Conservation (phyloP, 2,797 vertebrate species). For the Gymnothorax reevesii region DNA sequence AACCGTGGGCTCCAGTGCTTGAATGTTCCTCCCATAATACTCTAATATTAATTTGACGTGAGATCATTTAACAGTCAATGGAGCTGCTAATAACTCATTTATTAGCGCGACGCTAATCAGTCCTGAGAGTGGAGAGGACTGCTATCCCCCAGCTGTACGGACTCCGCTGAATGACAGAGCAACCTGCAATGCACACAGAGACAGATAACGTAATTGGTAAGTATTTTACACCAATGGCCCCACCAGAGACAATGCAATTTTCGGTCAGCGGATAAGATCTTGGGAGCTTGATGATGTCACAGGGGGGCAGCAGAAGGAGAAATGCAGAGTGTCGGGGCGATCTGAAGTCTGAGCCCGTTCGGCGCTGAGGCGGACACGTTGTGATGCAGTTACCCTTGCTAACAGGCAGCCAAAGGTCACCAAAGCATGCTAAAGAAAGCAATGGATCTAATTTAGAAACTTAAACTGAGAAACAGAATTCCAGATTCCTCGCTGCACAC, state of each 20-base stretch:
- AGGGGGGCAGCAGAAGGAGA: slow-evolving; percentile 16
- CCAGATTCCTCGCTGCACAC: not conserved
- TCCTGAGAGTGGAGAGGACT: slow-evolving; percentile 34
- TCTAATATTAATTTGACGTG: slow-evolving; percentile 49
- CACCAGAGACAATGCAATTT: slow-evolving; percentile 16
- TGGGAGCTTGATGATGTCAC: slow-evolving; percentile 17
- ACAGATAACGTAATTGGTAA: not conserved
- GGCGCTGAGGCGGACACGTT: not conserved
- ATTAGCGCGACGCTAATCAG: slow-evolving; percentile 52
- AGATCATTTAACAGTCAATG: slow-evolving; percentile 60
- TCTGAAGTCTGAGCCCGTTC: not conserved
- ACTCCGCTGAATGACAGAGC: not conserved
- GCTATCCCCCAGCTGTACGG: not conserved
- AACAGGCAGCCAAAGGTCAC: slow-evolving; percentile 16
- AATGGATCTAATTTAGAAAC: slow-evolving; percentile 6
- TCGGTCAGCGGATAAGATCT: slow-evolving; percentile 13
- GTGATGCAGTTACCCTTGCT: not conserved
- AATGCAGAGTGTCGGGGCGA: not conserved
- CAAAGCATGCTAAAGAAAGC: not conserved
- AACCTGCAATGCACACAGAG: not conserved
- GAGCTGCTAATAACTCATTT: slow-evolving; percentile 55
- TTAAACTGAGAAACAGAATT: not conserved
- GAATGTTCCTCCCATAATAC: slow-evolving; percentile 28
- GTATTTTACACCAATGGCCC: slow-evolving; percentile 8
- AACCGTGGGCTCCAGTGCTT: slow-evolving; percentile 5